phyloP scores from a whole-genome alignment of 2,888 invertebrate genomes.

The Folsomia candida region DNA sequence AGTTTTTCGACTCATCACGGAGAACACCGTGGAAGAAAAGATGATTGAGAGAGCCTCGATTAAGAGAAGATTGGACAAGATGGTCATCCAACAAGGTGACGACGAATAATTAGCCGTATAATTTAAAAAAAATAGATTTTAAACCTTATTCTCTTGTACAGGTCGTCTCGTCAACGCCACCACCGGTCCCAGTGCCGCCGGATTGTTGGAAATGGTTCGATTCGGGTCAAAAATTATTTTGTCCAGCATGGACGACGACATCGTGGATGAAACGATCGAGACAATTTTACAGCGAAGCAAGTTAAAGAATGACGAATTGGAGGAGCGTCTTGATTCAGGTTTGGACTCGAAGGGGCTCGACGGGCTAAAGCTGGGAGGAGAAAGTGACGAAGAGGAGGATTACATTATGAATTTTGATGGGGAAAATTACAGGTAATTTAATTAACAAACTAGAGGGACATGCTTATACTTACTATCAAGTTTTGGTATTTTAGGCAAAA shows the following conservation, averaged over 20 bases:
- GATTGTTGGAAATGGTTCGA: conserved; percentile 37
- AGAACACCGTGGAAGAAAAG: conserved; percentile 66
- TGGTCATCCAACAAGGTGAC: conserved; percentile 64
- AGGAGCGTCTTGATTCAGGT: not conserved
- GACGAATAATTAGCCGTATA: not conserved
- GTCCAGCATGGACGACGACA: conserved; percentile 11
- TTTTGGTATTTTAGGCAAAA: no score
- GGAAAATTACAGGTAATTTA: conserved; percentile 40
- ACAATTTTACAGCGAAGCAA: conserved; percentile 40
- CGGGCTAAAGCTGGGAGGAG: conserved; percentile 26
- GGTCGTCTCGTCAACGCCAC: conserved; percentile 35
- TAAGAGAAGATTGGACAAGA: conserved; percentile 66
- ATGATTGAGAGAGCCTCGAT: conserved; percentile 62
- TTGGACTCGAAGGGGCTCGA: not conserved
- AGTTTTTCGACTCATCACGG: conserved; percentile 64
- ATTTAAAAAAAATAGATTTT: no score
- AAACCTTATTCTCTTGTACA: conserved; percentile 16
- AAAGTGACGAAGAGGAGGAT: not conserved
- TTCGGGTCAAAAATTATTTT: conserved; percentile 45
- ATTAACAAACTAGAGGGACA: not conserved
- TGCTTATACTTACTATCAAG: no score
- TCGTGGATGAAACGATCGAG: conserved; percentile 46
- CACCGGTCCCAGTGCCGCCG: conserved; percentile 11
- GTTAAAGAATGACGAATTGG: conserved; percentile 26
- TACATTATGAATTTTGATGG: conserved; percentile 42